Percentiles rank a stretch among this genome's conserved stretches.
Evolutionary conservation across 2,113 vertebrate genomes (phyloP).

Genomic region (Centropus unirufus): DNA sequence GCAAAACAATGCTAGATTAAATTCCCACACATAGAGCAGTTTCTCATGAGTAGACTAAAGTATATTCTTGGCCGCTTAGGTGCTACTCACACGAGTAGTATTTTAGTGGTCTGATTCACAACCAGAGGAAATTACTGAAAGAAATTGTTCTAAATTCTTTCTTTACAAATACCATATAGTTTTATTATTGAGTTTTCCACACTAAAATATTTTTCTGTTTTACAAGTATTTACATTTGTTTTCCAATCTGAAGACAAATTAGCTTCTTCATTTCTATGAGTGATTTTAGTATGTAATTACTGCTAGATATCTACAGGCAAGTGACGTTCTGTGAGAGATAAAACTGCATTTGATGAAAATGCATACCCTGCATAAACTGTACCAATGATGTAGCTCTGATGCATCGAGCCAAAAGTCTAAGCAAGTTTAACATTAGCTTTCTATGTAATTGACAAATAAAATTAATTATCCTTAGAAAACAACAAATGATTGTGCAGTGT

Average conservation of each 20-base stretch:
- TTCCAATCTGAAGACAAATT: neutral
- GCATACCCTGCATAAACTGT: neutral
- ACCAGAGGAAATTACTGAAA: neutral
- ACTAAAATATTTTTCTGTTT: neutral
- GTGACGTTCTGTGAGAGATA: neutral
- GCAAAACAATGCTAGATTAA: neutral
- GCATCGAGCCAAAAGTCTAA: neutral
- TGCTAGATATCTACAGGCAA: neutral
- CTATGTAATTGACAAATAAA: neutral
- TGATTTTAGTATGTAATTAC: neutral
- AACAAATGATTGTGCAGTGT: neutral
- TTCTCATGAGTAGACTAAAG: neutral
- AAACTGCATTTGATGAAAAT: neutral
- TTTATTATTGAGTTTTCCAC: neutral
- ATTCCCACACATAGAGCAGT: neutral
- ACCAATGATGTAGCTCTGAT: neutral
- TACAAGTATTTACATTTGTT: neutral
- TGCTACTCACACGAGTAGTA: neutral
- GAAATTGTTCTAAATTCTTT: neutral
- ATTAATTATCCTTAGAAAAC: neutral
- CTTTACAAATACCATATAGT: neutral
- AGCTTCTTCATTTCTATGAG: neutral
- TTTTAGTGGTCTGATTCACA: neutral
- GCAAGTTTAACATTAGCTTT: neutral
- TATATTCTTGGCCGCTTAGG: neutral